phyloP scores from a whole-genome alignment of 1,140 invertebrate genomes.

The Musca vetustissima region DNA sequence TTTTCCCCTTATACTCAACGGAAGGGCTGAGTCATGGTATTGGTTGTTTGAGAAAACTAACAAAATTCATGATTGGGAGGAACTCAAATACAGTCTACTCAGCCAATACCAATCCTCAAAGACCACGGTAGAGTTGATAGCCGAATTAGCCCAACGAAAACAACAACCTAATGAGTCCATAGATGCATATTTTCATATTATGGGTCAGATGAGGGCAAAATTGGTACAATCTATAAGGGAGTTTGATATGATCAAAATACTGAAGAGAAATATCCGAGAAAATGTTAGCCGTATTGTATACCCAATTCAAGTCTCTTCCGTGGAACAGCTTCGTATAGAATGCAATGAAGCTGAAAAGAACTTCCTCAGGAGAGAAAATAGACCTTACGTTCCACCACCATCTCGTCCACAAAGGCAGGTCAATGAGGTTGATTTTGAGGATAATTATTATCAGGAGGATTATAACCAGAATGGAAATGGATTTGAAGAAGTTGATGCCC shows the following conservation, averaged over 20 bases:
- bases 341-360: background rate
- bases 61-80: background rate
- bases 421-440: background rate
- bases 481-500: background rate
- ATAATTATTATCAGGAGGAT: background rate
- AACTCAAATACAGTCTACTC: background rate
- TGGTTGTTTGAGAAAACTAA: background rate
- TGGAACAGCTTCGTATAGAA: background rate
- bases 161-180: background rate
- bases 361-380: background rate
- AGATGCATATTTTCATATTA: background rate
- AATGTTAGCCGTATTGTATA: background rate
- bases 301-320: background rate
- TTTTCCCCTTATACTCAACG: background rate
- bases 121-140: background rate
- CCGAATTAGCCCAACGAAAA: background rate
- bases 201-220: background rate
- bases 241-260: too few relatives aligned
- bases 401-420: background rate
- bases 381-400: background rate
- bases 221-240: too few relatives aligned
- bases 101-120: background rate
- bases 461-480: background rate
- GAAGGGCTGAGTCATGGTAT: background rate
- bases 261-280: too few relatives aligned